These are phyloP conservation scores for Deilephila porcellus DNA, from an alignment of 2,888 invertebrate species.

Conservation along the genomic window DNA sequence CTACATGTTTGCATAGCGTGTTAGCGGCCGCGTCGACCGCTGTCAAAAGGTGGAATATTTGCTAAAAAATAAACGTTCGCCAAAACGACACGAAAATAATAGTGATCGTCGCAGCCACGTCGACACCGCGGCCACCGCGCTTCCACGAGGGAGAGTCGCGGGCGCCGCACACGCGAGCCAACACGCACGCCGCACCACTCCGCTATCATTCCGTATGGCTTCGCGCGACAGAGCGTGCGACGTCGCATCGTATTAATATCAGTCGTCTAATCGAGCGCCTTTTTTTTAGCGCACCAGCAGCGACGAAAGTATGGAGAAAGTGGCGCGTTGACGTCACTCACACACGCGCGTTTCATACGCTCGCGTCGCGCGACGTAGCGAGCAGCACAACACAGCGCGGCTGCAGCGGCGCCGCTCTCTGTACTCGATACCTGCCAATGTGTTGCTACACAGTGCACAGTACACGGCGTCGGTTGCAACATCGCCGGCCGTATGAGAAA, in stretches of 20 bases:
- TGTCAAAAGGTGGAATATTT: slow-evolving; percentile 38
- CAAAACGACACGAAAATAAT: slow-evolving; percentile 30
- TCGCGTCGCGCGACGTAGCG: slow-evolving; percentile 38
- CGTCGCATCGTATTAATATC: slow-evolving; percentile 79
- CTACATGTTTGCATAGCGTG: slow-evolving; percentile 51
- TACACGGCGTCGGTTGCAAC: slow-evolving; percentile 67
- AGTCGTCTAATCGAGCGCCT: slow-evolving; percentile 71
- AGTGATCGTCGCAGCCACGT: background rate
- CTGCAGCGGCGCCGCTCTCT: slow-evolving; percentile 65
- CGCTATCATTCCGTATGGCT: slow-evolving; percentile 56
- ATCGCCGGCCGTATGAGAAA: slow-evolving; percentile 73
- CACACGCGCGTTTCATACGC: slow-evolving; percentile 70
- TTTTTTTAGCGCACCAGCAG: slow-evolving; percentile 81
- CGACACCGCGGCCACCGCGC: background rate
- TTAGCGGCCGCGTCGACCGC: slow-evolving; percentile 50
- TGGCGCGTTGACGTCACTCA: slow-evolving; percentile 83
- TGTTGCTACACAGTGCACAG: slow-evolving; percentile 60
- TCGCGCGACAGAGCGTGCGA: slow-evolving; percentile 74
- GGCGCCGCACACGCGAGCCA: slow-evolving; percentile 44
- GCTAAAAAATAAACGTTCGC: slow-evolving; percentile 26
- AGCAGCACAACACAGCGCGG: slow-evolving; percentile 37
- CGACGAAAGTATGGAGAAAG: slow-evolving; percentile 85
- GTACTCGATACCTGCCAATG: slow-evolving; percentile 60
- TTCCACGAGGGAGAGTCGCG: slow-evolving; percentile 57
- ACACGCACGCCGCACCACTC: slow-evolving; percentile 61